Evolutionary conservation across 2,888 invertebrate species (phyloP).

Genomic region (Parnassius apollo): DNA sequence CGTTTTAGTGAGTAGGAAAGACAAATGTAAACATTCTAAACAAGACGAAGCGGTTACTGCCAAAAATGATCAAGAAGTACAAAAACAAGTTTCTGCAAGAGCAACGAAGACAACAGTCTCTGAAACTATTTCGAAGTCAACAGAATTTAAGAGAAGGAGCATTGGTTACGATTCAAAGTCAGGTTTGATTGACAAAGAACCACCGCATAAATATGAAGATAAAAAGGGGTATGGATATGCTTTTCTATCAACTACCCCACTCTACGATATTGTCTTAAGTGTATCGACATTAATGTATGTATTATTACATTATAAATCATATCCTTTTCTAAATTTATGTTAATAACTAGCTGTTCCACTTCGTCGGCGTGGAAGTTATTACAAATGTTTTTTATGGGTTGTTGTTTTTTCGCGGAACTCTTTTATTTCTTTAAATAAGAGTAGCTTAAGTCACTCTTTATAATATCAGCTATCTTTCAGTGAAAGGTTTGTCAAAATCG

Average conservation of each 20-base stretch:
- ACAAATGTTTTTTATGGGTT: no score
- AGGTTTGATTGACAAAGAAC: conserved; percentile 8
- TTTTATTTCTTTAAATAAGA: no score
- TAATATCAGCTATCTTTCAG: no score
- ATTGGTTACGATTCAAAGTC: conserved; percentile 6
- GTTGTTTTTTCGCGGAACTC: no score
- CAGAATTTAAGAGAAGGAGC: conserved; percentile 5
- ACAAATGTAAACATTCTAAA: conserved; percentile 36
- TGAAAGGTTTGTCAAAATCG: no score
- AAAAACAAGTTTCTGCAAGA: conserved; percentile 9
- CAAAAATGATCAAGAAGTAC: conserved; percentile 1
- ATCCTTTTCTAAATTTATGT: neutral
- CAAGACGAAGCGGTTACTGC: conserved; percentile 1
- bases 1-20: conserved; percentile 33
- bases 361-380: no score
- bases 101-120: neutral
- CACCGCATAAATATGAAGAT: conserved; percentile 7
- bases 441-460: no score
- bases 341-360: no score
- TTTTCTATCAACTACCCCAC: conserved; percentile 27
- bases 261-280: conserved; percentile 41
- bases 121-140: neutral
- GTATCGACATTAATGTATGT: conserved; percentile 53
- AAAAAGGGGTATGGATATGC: conserved; percentile 17
- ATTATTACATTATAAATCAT: conserved; percentile 7